Conservation (phyloP, 2,113 vertebrate species). For the Lasiurus cinereus region DNA sequence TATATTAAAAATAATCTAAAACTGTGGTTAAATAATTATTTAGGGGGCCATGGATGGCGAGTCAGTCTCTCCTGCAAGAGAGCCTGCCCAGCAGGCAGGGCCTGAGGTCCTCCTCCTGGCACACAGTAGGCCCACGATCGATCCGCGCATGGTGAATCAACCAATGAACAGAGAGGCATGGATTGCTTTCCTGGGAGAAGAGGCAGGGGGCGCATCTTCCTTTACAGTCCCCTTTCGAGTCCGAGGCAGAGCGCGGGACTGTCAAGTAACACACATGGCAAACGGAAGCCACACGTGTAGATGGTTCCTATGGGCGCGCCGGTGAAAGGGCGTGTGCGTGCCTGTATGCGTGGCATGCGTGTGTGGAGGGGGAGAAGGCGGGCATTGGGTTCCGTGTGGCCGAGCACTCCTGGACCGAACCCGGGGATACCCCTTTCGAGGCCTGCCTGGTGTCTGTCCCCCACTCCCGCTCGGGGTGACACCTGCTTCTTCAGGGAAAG, state of each 20-base stretch:
- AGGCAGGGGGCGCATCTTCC: not conserved
- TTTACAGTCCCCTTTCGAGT: not conserved
- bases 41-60: conserved; percentile 12
- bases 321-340: not conserved
- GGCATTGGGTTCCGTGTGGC: not conserved
- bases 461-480: not conserved
- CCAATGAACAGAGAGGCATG: not conserved
- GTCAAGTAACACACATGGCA: not conserved
- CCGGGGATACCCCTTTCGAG: not conserved
- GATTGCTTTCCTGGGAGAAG: not conserved
- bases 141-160: not conserved
- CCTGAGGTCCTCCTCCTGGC: not conserved
- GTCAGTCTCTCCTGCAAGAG: not conserved
- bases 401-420: not conserved
- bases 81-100: not conserved
- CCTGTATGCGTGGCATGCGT: not conserved
- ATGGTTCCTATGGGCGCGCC: not conserved
- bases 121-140: conserved; percentile 5
- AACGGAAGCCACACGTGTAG: not conserved
- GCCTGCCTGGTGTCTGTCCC: not conserved
- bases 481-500: not conserved
- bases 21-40: conserved; percentile 55
- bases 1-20: no score
- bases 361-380: not conserved
- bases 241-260: not conserved